Evolutionary conservation across 2,797 vertebrate genomes (phyloP), one percentile per base, ranked within the genome.

Genomic region (Gymnoscopelus braueri): DNA sequence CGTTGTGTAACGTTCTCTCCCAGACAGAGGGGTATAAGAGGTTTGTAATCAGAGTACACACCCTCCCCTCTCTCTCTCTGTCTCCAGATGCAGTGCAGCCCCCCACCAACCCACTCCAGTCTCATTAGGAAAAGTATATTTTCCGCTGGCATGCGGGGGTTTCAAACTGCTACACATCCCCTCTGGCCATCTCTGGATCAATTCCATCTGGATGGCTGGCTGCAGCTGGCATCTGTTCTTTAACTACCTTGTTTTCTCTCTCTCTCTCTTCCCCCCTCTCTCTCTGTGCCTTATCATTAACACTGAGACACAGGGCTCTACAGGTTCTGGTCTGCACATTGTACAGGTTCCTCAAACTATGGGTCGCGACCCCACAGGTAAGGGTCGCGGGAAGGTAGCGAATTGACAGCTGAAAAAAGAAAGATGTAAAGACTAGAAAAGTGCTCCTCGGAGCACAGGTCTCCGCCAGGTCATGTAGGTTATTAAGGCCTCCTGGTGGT

Each of bases 141-240:
- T 85, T 78, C 80, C 77, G 32, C 84, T 72, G 69, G 69, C 63
- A 64, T 75, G 79, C 69, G 55, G 29, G 74, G 77, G 49, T 53
- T 76, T 69, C 55, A 74, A 44, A 44, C 56, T 67, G 59, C 59
- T 84, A 60, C 65, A 67, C 80, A 73, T 87, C 69, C 84, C 90
- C 90, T 86, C 72, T 74, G 86, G 91, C 77, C 67, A 90, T 88
- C 74, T 78, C 59, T 71, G 56, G 84, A 93, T 89, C 69, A 89
- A 84, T 85, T 55, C 87, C 92, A 93, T 89, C 86, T 90, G 91
- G 77, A 53, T 44, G 39, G 39, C 39, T 44, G 67, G 29, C 35
- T 9, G 2, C 68, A 4, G 1, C 60, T 59, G 11, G 90, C 91
- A 91, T 91, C 92, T 93, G 92, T 69, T 93, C 83, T 93, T 93